A percentile compares a stretch with the other conserved stretches of the same genome.
Conservation (phyloP, 2,797 vertebrate genomes). For the Petrocephalus sullivani region DNA sequence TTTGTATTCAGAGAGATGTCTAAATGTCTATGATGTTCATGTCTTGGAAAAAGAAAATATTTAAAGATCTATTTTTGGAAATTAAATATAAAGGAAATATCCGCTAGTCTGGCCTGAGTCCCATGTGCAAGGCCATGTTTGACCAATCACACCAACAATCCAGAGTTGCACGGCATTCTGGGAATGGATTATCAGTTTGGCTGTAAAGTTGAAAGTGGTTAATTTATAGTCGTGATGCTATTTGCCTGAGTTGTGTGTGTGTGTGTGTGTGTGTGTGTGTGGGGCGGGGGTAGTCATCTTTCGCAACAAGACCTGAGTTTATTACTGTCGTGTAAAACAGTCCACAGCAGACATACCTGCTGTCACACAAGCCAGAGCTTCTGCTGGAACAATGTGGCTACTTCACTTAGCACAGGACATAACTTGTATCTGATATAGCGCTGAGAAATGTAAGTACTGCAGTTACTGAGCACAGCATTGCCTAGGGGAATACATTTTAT, state of each 20-base stretch:
- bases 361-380: background rate
- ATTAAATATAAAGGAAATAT: constrained; percentile 56
- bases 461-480: no score
- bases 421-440: background rate
- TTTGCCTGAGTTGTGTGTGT: background rate
- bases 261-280: background rate
- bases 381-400: background rate
- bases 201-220: background rate
- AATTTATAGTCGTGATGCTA: background rate
- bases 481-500: no score
- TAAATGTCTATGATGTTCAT: constrained; percentile 41
- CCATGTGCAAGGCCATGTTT: background rate
- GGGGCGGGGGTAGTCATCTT: background rate
- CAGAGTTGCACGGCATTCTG: background rate
- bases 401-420: background rate
- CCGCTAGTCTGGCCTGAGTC: background rate
- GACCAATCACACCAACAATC: background rate
- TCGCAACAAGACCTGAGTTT: background rate
- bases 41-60: constrained; percentile 48
- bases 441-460: no score
- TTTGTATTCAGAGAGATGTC: constrained; percentile 50
- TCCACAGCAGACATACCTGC: background rate
- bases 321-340: background rate
- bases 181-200: background rate
- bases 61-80: constrained; percentile 69